A percentile compares a stretch with the other conserved stretches of the same genome.
phyloP scores from a whole-genome alignment of 2,113 vertebrate species.

The Numida meleagris region DNA sequence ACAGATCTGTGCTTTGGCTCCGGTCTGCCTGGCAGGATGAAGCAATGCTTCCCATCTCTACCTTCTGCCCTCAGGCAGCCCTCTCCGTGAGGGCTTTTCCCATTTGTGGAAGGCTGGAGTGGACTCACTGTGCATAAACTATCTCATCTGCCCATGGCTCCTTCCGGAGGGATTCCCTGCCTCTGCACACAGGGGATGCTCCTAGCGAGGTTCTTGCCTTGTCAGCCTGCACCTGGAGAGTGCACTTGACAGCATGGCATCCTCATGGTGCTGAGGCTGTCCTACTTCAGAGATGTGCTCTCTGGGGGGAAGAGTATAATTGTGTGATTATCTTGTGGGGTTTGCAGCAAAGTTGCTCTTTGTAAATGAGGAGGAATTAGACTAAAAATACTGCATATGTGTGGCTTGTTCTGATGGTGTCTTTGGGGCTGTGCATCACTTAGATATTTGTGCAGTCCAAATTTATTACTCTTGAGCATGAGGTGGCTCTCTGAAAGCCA shows the following conservation, averaged over 20 bases:
- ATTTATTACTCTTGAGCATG: neutral
- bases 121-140: neutral
- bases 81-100: neutral
- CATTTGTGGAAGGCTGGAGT: neutral
- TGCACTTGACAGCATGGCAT: fast-evolving
- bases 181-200: fast-evolving
- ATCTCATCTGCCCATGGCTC: neutral
- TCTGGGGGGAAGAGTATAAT: fast-evolving
- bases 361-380: fast-evolving
- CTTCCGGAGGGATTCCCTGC: neutral
- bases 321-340: neutral
- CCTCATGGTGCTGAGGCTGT: neutral
- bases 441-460: neutral
- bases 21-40: neutral
- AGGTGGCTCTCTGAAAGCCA: neutral
- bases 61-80: neutral
- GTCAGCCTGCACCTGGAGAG: neutral
- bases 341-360: neutral
- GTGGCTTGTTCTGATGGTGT: neutral
- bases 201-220: neutral
- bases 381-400: fast-evolving
- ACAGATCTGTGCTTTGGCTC: neutral
- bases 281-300: fast-evolving
- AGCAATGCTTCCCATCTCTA: neutral
- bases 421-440: neutral